Conservation (phyloP, 2,113 vertebrate genomes). For the Bufo gargarizans region DNA sequence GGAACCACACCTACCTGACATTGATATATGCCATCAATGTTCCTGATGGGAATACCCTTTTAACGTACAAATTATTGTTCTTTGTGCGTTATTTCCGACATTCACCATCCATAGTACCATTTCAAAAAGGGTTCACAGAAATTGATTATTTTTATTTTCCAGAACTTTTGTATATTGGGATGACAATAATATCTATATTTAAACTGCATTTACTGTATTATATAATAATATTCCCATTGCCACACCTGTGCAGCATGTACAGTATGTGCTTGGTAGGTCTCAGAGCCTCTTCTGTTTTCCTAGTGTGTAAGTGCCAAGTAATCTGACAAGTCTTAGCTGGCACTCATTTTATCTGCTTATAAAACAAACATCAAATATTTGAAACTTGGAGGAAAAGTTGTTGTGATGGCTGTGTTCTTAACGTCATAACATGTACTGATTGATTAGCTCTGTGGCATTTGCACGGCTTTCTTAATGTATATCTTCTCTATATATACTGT, state of each 20-base stretch:
- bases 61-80: not conserved
- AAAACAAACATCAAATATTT: slow-evolving; percentile 41
- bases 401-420: not conserved
- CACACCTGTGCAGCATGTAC: not conserved
- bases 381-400: slow-evolving; percentile 38
- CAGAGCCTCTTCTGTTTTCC: not conserved
- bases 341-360: slow-evolving; percentile 42
- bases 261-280: not conserved
- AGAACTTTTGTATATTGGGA: not conserved
- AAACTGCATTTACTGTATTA: not conserved
- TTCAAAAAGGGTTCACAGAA: not conserved
- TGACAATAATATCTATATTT: not conserved
- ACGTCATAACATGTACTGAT: slow-evolving; percentile 26
- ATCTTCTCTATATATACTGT: not conserved
- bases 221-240: not conserved
- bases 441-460: slow-evolving; percentile 29
- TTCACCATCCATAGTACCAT: not conserved
- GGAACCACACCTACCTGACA: too few relatives aligned
- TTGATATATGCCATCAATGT: not conserved
- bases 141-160: not conserved
- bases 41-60: too few relatives aligned
- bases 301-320: slow-evolving; percentile 20
- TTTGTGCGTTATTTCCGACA: not conserved
- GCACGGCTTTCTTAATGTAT: not conserved
- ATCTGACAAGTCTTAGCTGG: slow-evolving; percentile 1